These are phyloP conservation scores for Balaeniceps rex DNA, from an alignment of 2,113 vertebrate species.

Conservation along the genomic window DNA sequence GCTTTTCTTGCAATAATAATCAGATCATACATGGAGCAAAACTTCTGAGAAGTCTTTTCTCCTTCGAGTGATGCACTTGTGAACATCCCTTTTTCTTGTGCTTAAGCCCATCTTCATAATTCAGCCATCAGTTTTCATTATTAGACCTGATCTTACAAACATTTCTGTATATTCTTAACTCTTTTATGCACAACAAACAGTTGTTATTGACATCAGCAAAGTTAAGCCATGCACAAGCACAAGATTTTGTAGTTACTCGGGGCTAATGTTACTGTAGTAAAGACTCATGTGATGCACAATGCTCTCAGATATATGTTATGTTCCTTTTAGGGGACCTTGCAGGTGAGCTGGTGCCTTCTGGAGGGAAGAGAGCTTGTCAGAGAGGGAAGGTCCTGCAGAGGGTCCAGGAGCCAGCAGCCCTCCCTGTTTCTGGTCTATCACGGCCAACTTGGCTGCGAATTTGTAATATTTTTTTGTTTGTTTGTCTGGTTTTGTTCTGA, in stretches of 20 bases:
- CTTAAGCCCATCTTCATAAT: not conserved
- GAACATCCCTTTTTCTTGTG: not conserved
- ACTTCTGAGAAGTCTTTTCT: not conserved
- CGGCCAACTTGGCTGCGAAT: not conserved
- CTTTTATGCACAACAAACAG: not conserved
- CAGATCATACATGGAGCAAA: not conserved
- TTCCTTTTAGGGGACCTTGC: not conserved
- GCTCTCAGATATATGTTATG: not conserved
- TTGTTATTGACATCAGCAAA: not conserved
- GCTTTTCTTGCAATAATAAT: not conserved
- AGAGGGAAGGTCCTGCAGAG: not conserved
- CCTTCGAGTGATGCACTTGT: not conserved
- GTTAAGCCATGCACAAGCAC: not conserved
- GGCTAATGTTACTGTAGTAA: not conserved
- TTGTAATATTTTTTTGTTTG: not conserved
- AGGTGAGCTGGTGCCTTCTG: not conserved
- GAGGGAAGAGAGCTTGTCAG: not conserved
- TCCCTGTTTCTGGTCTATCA: not conserved
- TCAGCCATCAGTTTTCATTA: not conserved
- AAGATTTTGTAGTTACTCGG: not conserved
- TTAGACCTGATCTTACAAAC: not conserved
- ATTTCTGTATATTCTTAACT: not conserved
- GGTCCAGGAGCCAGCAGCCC: not conserved
- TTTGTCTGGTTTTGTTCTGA: not conserved
- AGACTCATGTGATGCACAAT: not conserved